These are phyloP conservation scores for Luehdorfia chinensis DNA, from an alignment of 1,140 invertebrate species.

Conservation along the genomic window DNA sequence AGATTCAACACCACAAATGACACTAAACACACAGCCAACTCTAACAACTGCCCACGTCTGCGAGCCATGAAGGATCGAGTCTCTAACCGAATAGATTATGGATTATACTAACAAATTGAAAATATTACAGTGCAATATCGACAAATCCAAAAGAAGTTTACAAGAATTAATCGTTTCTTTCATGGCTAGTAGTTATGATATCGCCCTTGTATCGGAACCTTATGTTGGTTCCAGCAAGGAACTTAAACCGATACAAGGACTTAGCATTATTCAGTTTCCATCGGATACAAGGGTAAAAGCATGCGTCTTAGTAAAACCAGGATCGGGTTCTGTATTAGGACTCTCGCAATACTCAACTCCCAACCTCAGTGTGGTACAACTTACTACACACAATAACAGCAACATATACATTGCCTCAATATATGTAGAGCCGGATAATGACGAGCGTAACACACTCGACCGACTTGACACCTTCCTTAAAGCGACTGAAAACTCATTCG, in stretches of 20 bases:
- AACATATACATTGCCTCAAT: slow-evolving; percentile 9
- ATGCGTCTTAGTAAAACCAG: slow-evolving; percentile 7
- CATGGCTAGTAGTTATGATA: too few relatives aligned
- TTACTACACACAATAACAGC: background rate
- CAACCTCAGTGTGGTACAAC: background rate
- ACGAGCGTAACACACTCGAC: too few relatives aligned
- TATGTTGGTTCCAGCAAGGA: too few relatives aligned
- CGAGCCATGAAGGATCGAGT: too few relatives aligned
- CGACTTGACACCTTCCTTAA: slow-evolving; percentile 8
- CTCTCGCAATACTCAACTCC: slow-evolving; percentile 4
- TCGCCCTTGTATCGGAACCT: too few relatives aligned
- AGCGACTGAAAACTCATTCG: background rate
- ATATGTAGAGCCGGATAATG: slow-evolving; percentile 17
- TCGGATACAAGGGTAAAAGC: background rate
- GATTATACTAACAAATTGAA: too few relatives aligned
- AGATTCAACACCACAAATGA: too few relatives aligned
- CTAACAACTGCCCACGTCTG: too few relatives aligned
- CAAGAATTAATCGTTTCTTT: slow-evolving; percentile 12
- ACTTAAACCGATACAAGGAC: slow-evolving; percentile 2
- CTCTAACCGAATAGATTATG: too few relatives aligned
- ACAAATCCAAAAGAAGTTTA: too few relatives aligned
- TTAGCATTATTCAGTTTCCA: slow-evolving; percentile 3
- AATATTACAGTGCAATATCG: too few relatives aligned
- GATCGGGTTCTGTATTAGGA: background rate
- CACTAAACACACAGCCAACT: too few relatives aligned